phyloP scores from a whole-genome alignment of 1,140 invertebrate species.

The Caerostris darwini region DNA sequence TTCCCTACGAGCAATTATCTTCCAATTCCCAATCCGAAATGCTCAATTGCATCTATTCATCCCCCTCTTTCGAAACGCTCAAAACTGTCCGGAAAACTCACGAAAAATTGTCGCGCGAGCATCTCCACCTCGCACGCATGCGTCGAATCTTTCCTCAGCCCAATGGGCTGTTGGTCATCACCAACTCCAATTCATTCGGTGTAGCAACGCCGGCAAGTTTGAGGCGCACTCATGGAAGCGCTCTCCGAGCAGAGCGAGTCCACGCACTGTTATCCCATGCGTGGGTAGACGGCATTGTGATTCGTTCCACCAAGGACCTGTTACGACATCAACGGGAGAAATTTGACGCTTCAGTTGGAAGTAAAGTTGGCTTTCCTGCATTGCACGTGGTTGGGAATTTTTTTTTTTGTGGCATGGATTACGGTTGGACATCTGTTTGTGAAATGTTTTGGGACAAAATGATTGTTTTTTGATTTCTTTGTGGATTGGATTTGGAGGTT shows the following conservation, averaged over 20 bases:
- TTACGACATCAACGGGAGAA: neutral
- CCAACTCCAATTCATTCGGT: constrained; percentile 55
- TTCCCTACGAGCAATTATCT: neutral
- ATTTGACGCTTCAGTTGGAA: neutral
- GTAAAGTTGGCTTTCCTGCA: neutral
- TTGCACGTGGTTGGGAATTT: constrained; percentile 17
- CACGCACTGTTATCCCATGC: neutral
- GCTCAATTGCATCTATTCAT: neutral
- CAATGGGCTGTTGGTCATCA: constrained; percentile 51
- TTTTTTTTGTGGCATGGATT: neutral
- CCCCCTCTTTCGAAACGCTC: neutral
- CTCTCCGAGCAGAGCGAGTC: too few species aligned
- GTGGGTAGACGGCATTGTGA: neutral
- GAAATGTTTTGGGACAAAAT: neutral
- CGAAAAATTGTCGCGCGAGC: neutral
- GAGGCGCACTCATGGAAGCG: constrained; percentile 9
- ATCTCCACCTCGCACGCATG: constrained; percentile 10
- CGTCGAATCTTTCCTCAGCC: neutral
- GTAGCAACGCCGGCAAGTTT: constrained; percentile 57
- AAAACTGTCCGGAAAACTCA: neutral
- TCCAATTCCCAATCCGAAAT: neutral
- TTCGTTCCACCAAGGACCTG: neutral
- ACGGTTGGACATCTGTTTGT: neutral
- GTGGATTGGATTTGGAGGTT: too few species aligned
- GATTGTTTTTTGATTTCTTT: too few species aligned